Evolutionary conservation across 1,140 invertebrate species (phyloP), one percentile per base, ranked within the genome.

Genomic region (Trialeurodes vaporariorum): DNA sequence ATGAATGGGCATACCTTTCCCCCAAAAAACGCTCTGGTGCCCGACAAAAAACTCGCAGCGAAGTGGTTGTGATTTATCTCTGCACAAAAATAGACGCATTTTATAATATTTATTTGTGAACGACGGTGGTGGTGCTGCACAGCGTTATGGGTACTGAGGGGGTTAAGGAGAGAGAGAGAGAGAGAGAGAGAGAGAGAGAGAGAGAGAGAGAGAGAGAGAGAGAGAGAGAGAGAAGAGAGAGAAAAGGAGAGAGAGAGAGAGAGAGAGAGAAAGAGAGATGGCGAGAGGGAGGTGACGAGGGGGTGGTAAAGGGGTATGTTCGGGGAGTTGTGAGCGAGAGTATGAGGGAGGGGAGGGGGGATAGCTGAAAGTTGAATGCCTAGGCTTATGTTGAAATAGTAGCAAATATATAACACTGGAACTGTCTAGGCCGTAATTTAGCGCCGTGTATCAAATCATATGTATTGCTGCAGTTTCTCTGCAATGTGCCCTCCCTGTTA

Each of bases 11-110:
- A 49, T n/a, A n/a, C n/a, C n/a, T n/a, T n/a, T n/a, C n/a, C n/a
- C n/a, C 34, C 17, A 49, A 49, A 49, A 49, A 5, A 49, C 34
- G 34, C n/a, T n/a, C n/a, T n/a, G 34, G 34, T 9, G 17, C 17
- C 34, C 34, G 34, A 49, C 34, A 49, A 49, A 49, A 49, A 49
- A 49, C 17, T 17, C 34, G 34, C 34, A n/a, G n/a, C n/a, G n/a
- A n/a, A n/a, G n/a, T n/a, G n/a, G n/a, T n/a, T n/a, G n/a, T 49
- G 34, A 49, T 49, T 49, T 49, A 49, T 49, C 34, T 49, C 34
- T 49, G 34, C 34, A 49, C 34, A 49, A 49, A 49, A 49, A 49
- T 49, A 49, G 34, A 49, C 34, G 34, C 34, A 49, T 49, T 49
- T 49, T 17, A 49, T 49, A 49, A 49, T 49, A 49, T 17, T 5